phyloP scores from a whole-genome alignment of 2,113 vertebrate genomes.

The Ondatra zibethicus region DNA sequence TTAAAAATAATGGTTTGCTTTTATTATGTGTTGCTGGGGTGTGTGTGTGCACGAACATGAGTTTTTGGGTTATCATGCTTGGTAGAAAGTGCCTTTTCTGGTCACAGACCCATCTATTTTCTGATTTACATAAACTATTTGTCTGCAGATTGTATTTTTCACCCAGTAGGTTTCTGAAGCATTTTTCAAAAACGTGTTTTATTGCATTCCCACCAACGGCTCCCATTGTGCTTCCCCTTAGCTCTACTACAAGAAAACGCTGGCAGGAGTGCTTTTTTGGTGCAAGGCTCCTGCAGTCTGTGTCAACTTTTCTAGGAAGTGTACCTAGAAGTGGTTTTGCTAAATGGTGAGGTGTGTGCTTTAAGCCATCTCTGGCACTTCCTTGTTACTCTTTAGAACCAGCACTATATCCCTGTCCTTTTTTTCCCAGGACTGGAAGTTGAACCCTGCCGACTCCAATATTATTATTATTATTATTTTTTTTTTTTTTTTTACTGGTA shows the following conservation, averaged over 20 bases:
- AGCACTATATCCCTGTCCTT: background rate
- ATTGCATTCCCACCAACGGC: background rate
- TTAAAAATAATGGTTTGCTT: background rate
- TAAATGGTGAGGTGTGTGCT: background rate
- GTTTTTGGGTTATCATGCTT: background rate
- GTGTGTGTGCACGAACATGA: background rate
- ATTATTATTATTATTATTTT: too few relatives aligned
- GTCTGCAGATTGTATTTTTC: background rate
- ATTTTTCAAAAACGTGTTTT: background rate
- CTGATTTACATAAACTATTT: background rate
- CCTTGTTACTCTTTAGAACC: background rate
- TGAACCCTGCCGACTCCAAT: too few relatives aligned
- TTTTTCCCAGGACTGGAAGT: background rate
- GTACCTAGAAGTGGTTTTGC: background rate
- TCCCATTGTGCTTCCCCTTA: background rate
- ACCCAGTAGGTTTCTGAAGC: background rate
- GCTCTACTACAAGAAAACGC: background rate
- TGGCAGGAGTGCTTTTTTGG: background rate
- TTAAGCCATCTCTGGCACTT: background rate
- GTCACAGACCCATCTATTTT: background rate
- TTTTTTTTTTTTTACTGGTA: too few relatives aligned
- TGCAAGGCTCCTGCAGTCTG: background rate
- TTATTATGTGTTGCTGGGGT: background rate
- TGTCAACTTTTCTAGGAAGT: background rate
- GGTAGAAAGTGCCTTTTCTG: background rate